Conservation (phyloP, 2,888 invertebrate genomes). For the Eupithecia inturbata region DNA sequence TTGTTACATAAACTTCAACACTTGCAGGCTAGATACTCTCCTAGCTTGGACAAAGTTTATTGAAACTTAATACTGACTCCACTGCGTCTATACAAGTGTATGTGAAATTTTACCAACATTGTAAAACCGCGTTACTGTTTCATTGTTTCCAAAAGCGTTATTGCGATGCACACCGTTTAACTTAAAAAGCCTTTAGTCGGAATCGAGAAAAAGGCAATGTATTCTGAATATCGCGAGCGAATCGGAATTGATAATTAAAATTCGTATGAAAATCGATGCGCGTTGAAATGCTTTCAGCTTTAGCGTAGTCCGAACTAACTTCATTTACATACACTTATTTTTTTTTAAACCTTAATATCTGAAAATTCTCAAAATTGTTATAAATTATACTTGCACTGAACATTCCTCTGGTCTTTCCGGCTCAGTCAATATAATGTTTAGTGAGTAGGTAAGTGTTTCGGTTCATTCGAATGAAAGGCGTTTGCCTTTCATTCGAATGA, state of each 20-base stretch:
- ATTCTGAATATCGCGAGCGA: conserved; percentile 10
- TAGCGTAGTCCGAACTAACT: conserved; percentile 2
- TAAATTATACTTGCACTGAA: neutral
- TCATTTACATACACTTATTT: conserved; percentile 11
- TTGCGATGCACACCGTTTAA: conserved; percentile 68
- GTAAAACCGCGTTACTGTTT: conserved; percentile 49
- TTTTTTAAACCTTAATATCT: neutral
- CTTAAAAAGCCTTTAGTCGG: conserved; percentile 53
- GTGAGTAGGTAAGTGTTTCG: neutral
- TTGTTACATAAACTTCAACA: neutral
- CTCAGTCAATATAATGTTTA: neutral
- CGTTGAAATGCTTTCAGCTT: neutral
- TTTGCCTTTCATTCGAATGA: neutral
- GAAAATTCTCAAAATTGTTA: neutral
- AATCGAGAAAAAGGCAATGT: conserved; percentile 20
- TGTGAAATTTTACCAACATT: conserved; percentile 2
- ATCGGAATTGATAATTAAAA: neutral
- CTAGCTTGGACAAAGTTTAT: neutral
- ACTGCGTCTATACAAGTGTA: neutral
- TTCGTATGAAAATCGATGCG: conserved; percentile 7
- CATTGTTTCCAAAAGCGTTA: conserved; percentile 69
- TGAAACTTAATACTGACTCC: neutral
- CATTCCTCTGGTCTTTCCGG: neutral
- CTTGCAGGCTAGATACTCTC: neutral
- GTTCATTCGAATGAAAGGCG: neutral